Base-by-base conservation (phyloP, 2,797 vertebrate genomes). In the Euphonia xanthogaster region DNA sequence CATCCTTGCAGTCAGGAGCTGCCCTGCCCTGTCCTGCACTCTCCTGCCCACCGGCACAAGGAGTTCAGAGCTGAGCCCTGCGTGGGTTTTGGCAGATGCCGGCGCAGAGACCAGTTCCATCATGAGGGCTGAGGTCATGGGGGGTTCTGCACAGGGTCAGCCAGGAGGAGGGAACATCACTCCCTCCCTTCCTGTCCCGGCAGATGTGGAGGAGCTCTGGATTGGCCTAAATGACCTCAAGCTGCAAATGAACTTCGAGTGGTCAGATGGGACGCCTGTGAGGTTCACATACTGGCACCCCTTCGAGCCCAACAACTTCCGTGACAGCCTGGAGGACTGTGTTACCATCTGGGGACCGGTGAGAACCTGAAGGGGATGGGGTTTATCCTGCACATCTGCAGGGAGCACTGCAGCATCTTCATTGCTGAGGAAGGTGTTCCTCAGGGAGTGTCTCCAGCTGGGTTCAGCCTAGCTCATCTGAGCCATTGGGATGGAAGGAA, bases 181-280 rank as follows among this genome's bases (percentile, higher is more conserved):
- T 47, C 17, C 21, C 22, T 78, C 15, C 22, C 14, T 31, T 68
- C 25, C 51, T 85, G 42, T 62, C 61, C 51, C 20, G 42, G 68
- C 97, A 99, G 99, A 99, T 22, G 97, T 98, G 35, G 99, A 99
- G 68, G 99, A 99, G 97, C 97, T 99, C 24, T 99, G 99, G 99
- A 98, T 99, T 12, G 99, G 99, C 35, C 98, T 99, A 22, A 99
- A 99, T 9, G 99, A 99, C 92, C 98, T 98, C 31, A 98, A 98
- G 42, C 98, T 99, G 96, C 99, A 99, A 97, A 99, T 99, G 99
- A 99, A 99, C 97, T 99, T 99, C 6, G 99, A 99, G 87, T 99
- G 99, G 99, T 99, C 99, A 0, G 99, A 99, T 17, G 98, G 98
- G 93, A 99, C 99, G 0, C 98, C 98, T 0, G 99, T 99, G 97